phyloP scores from a whole-genome alignment of 1,140 invertebrate genomes.

The Harpegnathos saltator region DNA sequence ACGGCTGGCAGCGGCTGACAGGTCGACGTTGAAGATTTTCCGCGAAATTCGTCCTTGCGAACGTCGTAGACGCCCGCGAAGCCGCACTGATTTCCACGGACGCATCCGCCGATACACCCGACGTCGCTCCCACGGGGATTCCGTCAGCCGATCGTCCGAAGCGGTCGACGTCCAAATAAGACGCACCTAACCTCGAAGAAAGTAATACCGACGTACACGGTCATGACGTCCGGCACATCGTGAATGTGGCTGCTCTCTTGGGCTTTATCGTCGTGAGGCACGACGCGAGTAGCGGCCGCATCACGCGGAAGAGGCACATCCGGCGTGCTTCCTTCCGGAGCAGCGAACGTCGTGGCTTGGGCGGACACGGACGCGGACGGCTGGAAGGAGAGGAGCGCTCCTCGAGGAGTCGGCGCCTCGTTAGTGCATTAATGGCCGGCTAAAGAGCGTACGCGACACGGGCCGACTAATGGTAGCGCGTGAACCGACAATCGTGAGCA shows the following conservation, averaged over 20 bases:
- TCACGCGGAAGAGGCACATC: neutral
- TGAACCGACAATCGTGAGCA: neutral
- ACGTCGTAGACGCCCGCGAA: neutral
- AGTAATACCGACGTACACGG: neutral
- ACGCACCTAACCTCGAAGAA: conserved; percentile 38
- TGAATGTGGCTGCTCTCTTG: neutral
- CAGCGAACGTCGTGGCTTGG: neutral
- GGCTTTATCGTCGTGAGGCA: neutral
- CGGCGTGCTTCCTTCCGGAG: too few species aligned
- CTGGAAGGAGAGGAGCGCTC: too few species aligned
- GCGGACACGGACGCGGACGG: neutral
- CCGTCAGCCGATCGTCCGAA: neutral
- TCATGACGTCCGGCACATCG: neutral
- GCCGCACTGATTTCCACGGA: neutral
- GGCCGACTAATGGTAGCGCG: conserved; percentile 36
- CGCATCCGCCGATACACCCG: neutral
- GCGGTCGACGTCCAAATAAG: neutral
- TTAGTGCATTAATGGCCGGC: neutral
- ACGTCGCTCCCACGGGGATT: too few species aligned
- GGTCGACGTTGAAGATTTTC: neutral
- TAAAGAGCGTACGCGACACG: neutral
- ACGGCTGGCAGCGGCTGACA: neutral
- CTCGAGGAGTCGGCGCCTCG: neutral
- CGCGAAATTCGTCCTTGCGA: neutral
- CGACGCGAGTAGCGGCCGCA: neutral